These are phyloP conservation scores for Pachycephala philippinensis DNA, from an alignment of 2,113 vertebrate genomes.

Conservation along the genomic window DNA sequence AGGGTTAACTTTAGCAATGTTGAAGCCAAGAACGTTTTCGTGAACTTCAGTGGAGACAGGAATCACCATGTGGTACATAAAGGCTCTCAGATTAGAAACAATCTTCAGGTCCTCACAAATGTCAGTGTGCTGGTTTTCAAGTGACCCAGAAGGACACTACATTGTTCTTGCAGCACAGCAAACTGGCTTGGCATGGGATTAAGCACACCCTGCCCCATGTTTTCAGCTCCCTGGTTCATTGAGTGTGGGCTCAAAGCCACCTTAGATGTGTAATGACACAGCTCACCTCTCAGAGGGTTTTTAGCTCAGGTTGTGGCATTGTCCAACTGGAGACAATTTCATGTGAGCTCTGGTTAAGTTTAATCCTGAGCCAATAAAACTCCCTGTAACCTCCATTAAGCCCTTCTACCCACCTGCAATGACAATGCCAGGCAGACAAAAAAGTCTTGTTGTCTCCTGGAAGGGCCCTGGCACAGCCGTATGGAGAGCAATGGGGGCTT, in stretches of 20 bases:
- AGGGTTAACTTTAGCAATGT: background rate
- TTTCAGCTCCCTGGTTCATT: background rate
- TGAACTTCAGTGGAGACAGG: background rate
- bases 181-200: background rate
- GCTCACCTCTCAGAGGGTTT: background rate
- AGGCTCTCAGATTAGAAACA: background rate
- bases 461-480: accelerated
- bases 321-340: background rate
- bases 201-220: background rate
- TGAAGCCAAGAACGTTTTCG: background rate
- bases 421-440: background rate
- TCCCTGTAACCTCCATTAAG: background rate
- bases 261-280: background rate
- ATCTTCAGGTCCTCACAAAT: background rate
- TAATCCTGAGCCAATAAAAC: background rate
- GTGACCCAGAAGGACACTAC: background rate
- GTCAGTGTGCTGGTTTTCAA: background rate
- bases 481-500: background rate
- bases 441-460: background rate
- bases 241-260: background rate
- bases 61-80: background rate
- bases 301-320: background rate
- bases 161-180: background rate
- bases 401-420: background rate
- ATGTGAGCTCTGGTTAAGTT: background rate